Conservation (phyloP, 2,888 invertebrate species). For the Blera fallax region DNA sequence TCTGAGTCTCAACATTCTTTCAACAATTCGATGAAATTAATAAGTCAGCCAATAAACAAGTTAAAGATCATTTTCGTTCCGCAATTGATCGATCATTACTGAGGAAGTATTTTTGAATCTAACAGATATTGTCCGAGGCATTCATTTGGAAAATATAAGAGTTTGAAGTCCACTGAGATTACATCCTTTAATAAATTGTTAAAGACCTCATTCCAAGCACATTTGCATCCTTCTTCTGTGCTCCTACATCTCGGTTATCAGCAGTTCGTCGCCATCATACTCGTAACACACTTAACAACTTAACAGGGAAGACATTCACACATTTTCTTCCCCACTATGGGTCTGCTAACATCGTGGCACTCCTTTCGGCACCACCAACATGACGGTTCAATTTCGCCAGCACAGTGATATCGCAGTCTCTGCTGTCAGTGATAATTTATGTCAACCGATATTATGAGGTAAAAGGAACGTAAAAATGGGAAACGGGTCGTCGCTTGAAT, state of each 20-base stretch:
- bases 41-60: not conserved
- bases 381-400: slow-evolving; percentile 30
- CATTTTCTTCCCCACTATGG: not conserved
- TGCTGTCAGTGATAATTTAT: slow-evolving; percentile 66
- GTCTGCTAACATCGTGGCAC: not conserved
- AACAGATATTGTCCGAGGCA: not conserved
- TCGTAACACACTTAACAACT: not conserved
- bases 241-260: not conserved
- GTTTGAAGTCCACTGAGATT: too few relatives aligned
- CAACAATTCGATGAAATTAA: not conserved
- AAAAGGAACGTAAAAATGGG: slow-evolving; percentile 24
- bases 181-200: too few relatives aligned
- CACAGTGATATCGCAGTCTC: slow-evolving; percentile 39
- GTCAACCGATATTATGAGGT: slow-evolving; percentile 49
- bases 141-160: not conserved
- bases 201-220: too few relatives aligned
- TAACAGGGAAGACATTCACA: not conserved
- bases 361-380: not conserved
- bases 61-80: not conserved
- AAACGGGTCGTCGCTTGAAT: slow-evolving; percentile 10
- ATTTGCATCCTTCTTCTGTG: too few relatives aligned
- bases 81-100: not conserved
- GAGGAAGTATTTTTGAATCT: not conserved
- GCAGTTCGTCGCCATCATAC: not conserved
- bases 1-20: not conserved